Conservation (phyloP, 1,140 invertebrate genomes). For the Zophobas atratus region DNA sequence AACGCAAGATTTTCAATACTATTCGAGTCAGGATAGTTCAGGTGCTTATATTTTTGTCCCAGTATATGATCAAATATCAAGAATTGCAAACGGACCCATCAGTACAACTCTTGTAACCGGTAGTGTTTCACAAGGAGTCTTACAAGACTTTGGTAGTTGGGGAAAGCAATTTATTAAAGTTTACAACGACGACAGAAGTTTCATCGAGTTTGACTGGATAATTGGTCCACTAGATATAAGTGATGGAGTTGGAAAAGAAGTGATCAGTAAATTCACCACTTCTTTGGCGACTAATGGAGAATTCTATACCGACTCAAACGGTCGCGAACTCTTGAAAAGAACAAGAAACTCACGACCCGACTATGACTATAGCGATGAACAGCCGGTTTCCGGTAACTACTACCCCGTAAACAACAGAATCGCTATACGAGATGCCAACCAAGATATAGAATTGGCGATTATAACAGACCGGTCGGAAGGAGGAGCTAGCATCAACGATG, state of each 20-base stretch:
- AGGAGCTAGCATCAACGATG: slow-evolving; percentile 83
- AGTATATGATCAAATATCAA: slow-evolving; percentile 57
- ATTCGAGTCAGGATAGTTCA: slow-evolving; percentile 77
- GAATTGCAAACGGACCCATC: slow-evolving; percentile 6
- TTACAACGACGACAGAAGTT: slow-evolving; percentile 75
- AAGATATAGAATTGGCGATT: slow-evolving; percentile 74
- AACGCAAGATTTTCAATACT: slow-evolving; percentile 84
- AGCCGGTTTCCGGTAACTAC: slow-evolving; percentile 90
- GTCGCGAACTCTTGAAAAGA: slow-evolving; percentile 88
- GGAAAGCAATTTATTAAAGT: slow-evolving; percentile 85
- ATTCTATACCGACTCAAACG: slow-evolving; percentile 97
- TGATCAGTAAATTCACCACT: slow-evolving; percentile 81
- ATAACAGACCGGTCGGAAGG: slow-evolving; percentile 92
- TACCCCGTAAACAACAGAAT: slow-evolving; percentile 94
- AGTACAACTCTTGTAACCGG: slow-evolving; percentile 64
- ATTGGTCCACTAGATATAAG: slow-evolving; percentile 87
- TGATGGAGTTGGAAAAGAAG: slow-evolving; percentile 86
- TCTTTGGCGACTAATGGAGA: slow-evolving; percentile 75
- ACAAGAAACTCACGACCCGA: slow-evolving; percentile 81
- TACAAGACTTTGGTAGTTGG: slow-evolving; percentile 82
- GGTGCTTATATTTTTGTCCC: slow-evolving; percentile 93
- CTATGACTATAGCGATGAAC: slow-evolving; percentile 78
- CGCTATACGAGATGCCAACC: slow-evolving; percentile 74
- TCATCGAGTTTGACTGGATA: slow-evolving; percentile 92
- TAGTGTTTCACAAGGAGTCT: slow-evolving; percentile 58